Base-by-base conservation (phyloP, 2,797 vertebrate genomes). In the Eidolon dupreanum region DNA sequence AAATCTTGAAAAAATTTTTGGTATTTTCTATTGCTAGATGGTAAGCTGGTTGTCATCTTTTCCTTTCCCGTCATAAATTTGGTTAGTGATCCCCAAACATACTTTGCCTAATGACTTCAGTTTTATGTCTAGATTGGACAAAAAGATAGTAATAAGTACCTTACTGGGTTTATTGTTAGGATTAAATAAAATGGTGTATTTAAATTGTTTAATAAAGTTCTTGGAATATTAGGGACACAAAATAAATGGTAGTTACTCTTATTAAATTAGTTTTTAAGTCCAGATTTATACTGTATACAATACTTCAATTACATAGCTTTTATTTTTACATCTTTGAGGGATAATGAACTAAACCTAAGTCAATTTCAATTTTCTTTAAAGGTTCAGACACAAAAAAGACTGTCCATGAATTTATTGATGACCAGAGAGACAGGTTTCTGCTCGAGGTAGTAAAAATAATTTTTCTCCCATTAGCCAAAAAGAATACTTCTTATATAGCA, bases 401-500 rank as follows among this genome's bases (percentile, higher is more conserved):
- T 61, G 3, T 98, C 65, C 90, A 87, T 31, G 97, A 98, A 65
- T 98, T 98, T 89, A 97, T 98, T 90, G 95, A 15, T 61, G 97
- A 98, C 91, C 97, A 98, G 46, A 98, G 96, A 96, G 49, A 97
- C 88, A 95, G 98, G 75, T 98, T 98, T 97, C 90, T 97, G 38
- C 88, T 98, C 24, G 98, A 98, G 98, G 98, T 98, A 98, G 65
- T 78, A 90, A 92, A 96, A 89, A 57, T 74, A 43, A 90, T 81
- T 78, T 88, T 95, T 92, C 31, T 93, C 33, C 15, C 24, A 2
- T 63, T 46, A 77, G 73, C 17, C 10, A n/a, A 59, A 87, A 24
- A 66, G 63, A 82, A 93, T 26, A 26, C 78, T 53, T 86, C 46
- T 33, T 90, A 33, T 17, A 20, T 33, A 74, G 19, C 12, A 8